Evolutionary conservation across 64 coral and sea anemone genomes (phyloP), one percentile per base, ranked within the genome.

Genomic region (Stichodactyla helianthus): DNA sequence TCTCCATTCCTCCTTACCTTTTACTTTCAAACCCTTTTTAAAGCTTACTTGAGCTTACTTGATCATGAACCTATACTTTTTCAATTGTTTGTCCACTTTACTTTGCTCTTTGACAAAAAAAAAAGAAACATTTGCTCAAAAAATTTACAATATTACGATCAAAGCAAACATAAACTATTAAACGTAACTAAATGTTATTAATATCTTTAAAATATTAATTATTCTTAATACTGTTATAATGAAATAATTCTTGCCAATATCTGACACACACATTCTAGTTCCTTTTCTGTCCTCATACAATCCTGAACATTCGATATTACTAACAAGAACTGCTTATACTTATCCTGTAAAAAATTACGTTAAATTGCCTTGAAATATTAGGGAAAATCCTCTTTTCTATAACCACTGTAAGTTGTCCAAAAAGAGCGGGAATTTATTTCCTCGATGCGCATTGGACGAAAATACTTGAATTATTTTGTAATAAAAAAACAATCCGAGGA

Each of bases 361-460:
- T 10, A 52, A 52, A 82, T 55, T 82, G 4, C 16, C 79, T 82
- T 19, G 11, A 55, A 13, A 82, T 82, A n/a, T 7, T 26, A 35
- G 25, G 25, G 5, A 74, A 74, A 74, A 31, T 74, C 68, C 68
- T 74, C 68, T 74, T 74, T 74, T 74, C 68, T 74, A 81, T 5
- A 81, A 14, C 13, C 18, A 52, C 78, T 81, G 78, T 81, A 81
- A 81, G 78, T 81, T 19, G 15, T 5, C 12, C 0, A 20, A 52
- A 81, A 81, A 81, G 50, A 5, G 78, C 78, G 78, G 78, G 78
- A 84, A 84, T 86, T 62, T 86, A 31, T 44, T 65, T 86, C 67
- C 89, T 85, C 20, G 83, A 92, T 92, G 84, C 90, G 84, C 85
- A 92, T 92, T 92, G 90, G 90, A 87, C 52, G 51, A 84, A 82